These are phyloP conservation scores for Ophiodon elongatus DNA, from an alignment of 2,113 vertebrate species.

Conservation along the genomic window DNA sequence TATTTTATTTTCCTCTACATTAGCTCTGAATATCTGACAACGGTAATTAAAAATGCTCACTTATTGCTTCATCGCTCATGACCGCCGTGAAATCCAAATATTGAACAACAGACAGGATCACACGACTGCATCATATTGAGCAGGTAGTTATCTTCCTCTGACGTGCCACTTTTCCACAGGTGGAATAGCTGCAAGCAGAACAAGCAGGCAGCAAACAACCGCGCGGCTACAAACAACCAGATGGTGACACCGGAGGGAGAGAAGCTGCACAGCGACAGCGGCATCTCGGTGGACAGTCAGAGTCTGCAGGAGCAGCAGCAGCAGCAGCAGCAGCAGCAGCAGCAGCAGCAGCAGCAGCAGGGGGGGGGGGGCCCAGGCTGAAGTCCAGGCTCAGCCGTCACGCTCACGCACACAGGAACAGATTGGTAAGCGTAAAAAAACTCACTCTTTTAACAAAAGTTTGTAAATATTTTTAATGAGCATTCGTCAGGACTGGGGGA, in stretches of 20 bases:
- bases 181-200: conserved; percentile 99
- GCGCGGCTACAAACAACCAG: conserved; percentile 90
- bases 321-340: conserved; percentile 90
- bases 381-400: conserved; percentile 79
- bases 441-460: not conserved
- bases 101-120: not conserved
- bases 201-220: conserved; percentile 95
- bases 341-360: conserved; percentile 89
- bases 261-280: conserved; percentile 98
- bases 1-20: not conserved
- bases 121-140: not conserved
- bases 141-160: not conserved
- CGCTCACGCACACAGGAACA: conserved; percentile 84
- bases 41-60: not conserved
- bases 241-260: conserved; percentile 95
- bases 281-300: conserved; percentile 98
- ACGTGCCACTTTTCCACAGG: conserved; percentile 77
- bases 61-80: not conserved
- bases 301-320: conserved; percentile 93
- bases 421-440: conserved; percentile 74
- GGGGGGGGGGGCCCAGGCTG: conserved; percentile 85
- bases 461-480: not conserved
- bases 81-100: conserved; percentile 6
- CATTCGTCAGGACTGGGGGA: not conserved
- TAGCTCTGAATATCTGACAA: not conserved